Percentiles rank a stretch among this genome's conserved stretches.
Evolutionary conservation across 2,797 vertebrate genomes (phyloP).

Genomic region (Eulemur mongoz): DNA sequence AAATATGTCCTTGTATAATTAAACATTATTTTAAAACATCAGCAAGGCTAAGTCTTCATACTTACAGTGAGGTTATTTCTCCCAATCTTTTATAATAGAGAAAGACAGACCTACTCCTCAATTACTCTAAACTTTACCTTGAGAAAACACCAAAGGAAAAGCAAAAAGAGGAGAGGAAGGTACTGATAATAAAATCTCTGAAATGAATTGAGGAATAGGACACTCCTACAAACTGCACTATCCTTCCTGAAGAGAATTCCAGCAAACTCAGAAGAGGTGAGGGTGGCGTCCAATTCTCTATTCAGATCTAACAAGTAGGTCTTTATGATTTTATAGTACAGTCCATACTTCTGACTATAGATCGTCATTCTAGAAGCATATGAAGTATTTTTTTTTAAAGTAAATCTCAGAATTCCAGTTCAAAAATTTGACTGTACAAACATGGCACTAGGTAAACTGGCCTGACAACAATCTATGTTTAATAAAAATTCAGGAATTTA

Average conservation of each 20-base stretch:
- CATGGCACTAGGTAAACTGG: not conserved
- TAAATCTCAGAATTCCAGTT: slow-evolving; percentile 17
- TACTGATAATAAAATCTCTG: not conserved
- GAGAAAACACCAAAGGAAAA: not conserved
- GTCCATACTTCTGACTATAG: not conserved
- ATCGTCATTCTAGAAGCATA: not conserved
- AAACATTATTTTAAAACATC: slow-evolving; percentile 44
- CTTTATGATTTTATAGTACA: not conserved
- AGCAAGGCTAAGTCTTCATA: not conserved
- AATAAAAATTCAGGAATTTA: not conserved
- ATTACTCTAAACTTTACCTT: not conserved
- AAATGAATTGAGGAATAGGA: not conserved
- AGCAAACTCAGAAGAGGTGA: not conserved
- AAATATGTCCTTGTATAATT: not conserved
- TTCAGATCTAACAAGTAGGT: not conserved
- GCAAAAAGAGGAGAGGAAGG: not conserved
- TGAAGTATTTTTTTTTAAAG: not conserved
- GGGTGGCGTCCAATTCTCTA: not conserved
- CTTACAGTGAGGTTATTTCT: not conserved
- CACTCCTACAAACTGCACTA: not conserved
- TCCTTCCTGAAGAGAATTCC: not conserved
- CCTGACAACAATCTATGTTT: not conserved
- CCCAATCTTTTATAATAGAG: not conserved
- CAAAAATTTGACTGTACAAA: not conserved
- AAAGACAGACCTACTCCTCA: not conserved